Evolutionary conservation across 2,888 invertebrate genomes (phyloP), one percentile per base, ranked within the genome.

Genomic region (Latrodectus elegans): DNA sequence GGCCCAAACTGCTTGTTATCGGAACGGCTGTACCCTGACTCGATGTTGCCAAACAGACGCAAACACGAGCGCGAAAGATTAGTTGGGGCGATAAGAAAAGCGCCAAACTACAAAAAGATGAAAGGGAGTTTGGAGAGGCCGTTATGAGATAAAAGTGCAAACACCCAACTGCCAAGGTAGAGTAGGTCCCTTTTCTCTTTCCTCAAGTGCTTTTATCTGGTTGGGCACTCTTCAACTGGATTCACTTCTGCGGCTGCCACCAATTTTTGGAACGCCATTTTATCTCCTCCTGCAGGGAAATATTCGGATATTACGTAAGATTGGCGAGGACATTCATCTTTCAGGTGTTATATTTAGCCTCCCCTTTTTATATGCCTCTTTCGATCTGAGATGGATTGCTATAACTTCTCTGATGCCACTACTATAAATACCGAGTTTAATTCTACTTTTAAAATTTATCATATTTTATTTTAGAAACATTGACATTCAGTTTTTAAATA

Each of bases 11-110:
- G 55, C 49, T 53, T 64, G 51, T 60, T 55, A 17, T 51, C 65
- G 49, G 51, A n/a, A 55, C 22, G 17, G 49, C 79, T 55, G 60
- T 71, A 79, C 71, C 79, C 64, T 26, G 22, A 15, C 60, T 60
- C 64, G 73, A 75, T 71, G 79, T 70, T 71, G 64, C 64, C 76
- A 12, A 55, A 8, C 76, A 78, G 78, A 53, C 73, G 53, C 73
- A 22, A 73, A 79, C 71, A 55, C 55, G 49, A 79, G 60, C 60
- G 71, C 60, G 55, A 64, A 71, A 79, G 79, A 71, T 79, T 55
- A 79, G 71, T 68, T 52, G 55, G 38, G 55, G 49, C 8, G 53
- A 17, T 67, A 67, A 55, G 55, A 55, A 55, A 55, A 55, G 55
- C 55, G 55, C 55, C 55, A 55, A 55, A 55, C 55, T 55, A 11